phyloP scores from a whole-genome alignment of 2,888 invertebrate genomes.

The Bombyx huttoni region DNA sequence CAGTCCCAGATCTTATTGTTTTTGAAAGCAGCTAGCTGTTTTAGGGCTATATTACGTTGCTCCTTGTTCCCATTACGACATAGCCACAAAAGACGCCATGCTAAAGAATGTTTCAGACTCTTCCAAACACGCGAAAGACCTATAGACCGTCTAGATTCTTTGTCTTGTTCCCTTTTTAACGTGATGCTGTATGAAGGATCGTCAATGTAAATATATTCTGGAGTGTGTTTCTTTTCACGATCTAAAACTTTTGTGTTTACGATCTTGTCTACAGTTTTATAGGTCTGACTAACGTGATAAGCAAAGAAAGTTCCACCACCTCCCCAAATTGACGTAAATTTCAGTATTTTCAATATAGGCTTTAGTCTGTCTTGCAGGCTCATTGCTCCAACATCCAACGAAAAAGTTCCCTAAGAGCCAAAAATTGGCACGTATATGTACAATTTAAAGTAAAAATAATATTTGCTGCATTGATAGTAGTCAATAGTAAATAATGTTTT shows the following conservation, averaged over 20 bases:
- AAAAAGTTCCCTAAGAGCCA: not conserved
- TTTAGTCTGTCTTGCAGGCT: conserved; percentile 39
- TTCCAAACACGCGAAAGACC: conserved; percentile 70
- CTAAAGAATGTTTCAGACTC: conserved; percentile 74
- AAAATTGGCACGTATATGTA: no score
- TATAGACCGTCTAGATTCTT: conserved; percentile 29
- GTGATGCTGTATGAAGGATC: conserved; percentile 45
- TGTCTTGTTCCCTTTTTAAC: conserved; percentile 34
- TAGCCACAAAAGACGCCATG: conserved; percentile 76
- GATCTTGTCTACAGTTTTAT: conserved; percentile 30
- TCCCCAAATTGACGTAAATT: conserved; percentile 29
- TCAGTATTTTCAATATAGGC: conserved; percentile 31
- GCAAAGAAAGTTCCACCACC: conserved; percentile 29
- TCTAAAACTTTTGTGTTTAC: conserved; percentile 51
- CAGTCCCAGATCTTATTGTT: conserved; percentile 79
- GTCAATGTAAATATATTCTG: conserved; percentile 62
- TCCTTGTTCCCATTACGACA: conserved; percentile 75
- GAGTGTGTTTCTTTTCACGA: conserved; percentile 45
- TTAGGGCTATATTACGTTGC: conserved; percentile 76
- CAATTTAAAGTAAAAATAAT: no score
- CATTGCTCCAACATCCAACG: conserved; percentile 17
- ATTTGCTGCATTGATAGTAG: no score
- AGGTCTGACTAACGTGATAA: conserved; percentile 41
- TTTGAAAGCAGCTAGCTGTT: conserved; percentile 76
- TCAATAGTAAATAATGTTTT: no score